These are phyloP conservation scores for Apocheima hispidaria DNA, from an alignment of 2,888 invertebrate species.

Conservation along the genomic window DNA sequence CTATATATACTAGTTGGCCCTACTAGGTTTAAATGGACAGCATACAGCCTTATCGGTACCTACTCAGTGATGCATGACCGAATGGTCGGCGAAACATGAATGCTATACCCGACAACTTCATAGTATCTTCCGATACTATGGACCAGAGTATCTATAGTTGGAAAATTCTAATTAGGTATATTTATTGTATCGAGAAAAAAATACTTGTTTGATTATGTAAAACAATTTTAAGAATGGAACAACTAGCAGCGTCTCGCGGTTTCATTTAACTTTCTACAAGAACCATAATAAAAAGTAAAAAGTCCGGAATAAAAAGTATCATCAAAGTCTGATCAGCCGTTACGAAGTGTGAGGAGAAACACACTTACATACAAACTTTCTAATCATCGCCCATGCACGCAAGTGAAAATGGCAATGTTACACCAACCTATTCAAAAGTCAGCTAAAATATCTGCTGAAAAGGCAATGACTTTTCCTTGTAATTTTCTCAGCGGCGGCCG, in stretches of 20 bases:
- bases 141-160: not conserved
- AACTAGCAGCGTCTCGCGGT: too few relatives aligned
- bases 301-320: too few relatives aligned
- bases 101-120: conserved; percentile 41
- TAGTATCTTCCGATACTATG: conserved; percentile 29
- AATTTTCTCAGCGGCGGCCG: conserved; percentile 38
- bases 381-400: not conserved
- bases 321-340: too few relatives aligned
- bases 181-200: not conserved
- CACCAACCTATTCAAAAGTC: conserved; percentile 4
- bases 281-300: too few relatives aligned
- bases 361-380: too few relatives aligned
- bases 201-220: too few relatives aligned
- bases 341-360: too few relatives aligned
- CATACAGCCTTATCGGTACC: conserved; percentile 59
- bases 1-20: too few relatives aligned
- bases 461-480: conserved; percentile 42
- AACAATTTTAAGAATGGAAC: too few relatives aligned
- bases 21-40: conserved; percentile 27
- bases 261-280: too few relatives aligned
- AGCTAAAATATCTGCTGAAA: conserved; percentile 38
- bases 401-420: not conserved
- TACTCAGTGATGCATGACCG: conserved; percentile 58
- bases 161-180: not conserved
- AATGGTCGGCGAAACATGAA: conserved; percentile 61